Evolutionary conservation across 2,888 invertebrate genomes (phyloP).

Genomic region (Argyra leucocephala): DNA sequence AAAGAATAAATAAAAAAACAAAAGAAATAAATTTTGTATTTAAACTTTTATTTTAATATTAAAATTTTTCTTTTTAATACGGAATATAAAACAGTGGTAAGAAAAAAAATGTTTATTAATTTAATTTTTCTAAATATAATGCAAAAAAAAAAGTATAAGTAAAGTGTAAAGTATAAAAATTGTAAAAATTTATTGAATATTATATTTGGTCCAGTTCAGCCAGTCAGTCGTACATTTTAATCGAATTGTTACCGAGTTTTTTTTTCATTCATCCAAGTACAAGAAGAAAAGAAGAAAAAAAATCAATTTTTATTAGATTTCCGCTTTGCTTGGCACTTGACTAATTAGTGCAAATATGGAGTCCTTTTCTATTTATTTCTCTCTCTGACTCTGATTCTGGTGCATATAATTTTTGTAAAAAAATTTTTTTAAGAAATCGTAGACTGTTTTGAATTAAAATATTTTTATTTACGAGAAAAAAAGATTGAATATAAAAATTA

Average conservation of each 20-base stretch:
- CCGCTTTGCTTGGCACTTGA: conserved; percentile 10
- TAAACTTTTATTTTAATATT: neutral
- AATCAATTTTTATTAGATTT: conserved; percentile 10
- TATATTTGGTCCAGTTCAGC: neutral
- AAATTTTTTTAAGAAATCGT: neutral
- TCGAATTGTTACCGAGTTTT: neutral
- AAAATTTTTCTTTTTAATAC: neutral
- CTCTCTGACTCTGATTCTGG: neutral
- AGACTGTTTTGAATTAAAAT: neutral
- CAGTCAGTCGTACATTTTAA: too few species aligned
- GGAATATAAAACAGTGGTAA: conserved; percentile 6
- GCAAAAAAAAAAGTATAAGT: neutral
- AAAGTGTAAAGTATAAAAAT: neutral
- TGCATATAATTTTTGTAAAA: neutral
- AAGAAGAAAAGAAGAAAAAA: neutral
- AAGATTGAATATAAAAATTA: neutral
- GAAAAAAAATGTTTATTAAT: neutral
- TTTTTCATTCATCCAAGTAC: neutral
- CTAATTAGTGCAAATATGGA: conserved; percentile 10
- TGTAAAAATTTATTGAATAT: neutral
- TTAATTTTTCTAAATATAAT: too few species aligned
- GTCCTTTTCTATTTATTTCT: conserved; percentile 1
- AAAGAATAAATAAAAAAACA: neutral
- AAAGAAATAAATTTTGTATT: neutral
- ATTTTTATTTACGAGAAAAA: neutral